Evolutionary conservation across 1,140 invertebrate genomes (phyloP).

Genomic region (Lysiphlebus fabarum): DNA sequence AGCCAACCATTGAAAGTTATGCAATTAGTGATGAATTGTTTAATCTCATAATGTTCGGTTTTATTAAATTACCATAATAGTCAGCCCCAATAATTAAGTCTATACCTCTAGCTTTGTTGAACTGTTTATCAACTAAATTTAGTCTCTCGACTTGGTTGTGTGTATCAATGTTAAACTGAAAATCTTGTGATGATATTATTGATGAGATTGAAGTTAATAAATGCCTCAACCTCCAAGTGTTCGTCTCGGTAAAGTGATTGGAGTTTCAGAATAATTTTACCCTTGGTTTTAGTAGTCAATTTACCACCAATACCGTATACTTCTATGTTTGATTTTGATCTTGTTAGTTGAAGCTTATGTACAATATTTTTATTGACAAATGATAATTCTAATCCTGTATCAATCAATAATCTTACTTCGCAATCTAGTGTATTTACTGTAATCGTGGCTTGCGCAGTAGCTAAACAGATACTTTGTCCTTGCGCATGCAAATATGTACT

Average conservation of each 20-base stretch:
- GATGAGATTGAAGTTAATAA: background rate
- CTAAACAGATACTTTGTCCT: no score
- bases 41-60: background rate
- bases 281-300: background rate
- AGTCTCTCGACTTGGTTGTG: background rate
- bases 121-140: background rate
- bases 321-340: background rate
- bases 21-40: background rate
- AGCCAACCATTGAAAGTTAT: background rate
- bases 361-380: background rate
- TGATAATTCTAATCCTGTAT: conserved; percentile 6
- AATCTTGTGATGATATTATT: background rate
- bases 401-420: background rate
- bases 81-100: conserved; percentile 4
- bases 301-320: background rate
- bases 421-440: no score
- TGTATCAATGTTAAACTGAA: background rate
- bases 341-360: background rate
- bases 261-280: background rate
- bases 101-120: background rate
- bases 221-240: background rate
- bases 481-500: no score
- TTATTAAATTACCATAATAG: conserved; percentile 2
- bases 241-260: background rate
- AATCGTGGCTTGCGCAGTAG: no score